phyloP scores from a whole-genome alignment of 2,888 invertebrate genomes.

The Cephus spinipes region DNA sequence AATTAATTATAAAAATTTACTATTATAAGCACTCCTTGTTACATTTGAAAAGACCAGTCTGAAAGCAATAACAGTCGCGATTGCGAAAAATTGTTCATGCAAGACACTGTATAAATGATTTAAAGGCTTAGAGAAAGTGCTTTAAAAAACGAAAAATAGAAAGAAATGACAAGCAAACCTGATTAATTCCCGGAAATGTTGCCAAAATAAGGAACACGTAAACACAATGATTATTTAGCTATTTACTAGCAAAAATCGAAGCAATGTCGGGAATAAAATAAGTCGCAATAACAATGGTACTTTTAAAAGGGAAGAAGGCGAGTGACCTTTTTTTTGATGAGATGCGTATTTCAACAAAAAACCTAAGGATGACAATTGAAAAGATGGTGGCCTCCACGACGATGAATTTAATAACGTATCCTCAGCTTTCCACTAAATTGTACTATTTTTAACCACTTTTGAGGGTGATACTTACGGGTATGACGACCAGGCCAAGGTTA shows the following conservation, averaged over 20 bases:
- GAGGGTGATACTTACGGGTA: conserved; percentile 54
- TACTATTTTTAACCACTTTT: conserved; percentile 59
- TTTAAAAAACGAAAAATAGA: not conserved
- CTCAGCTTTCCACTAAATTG: conserved; percentile 38
- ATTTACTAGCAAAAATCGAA: not conserved
- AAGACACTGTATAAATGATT: not conserved
- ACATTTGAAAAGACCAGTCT: not conserved
- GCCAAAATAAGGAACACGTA: not conserved
- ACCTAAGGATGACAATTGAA: not conserved
- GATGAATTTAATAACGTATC: not conserved
- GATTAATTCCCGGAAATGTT: not conserved
- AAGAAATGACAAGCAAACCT: not conserved
- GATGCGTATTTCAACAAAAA: not conserved
- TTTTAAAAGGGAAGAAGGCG: not conserved
- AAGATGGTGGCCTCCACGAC: not conserved
- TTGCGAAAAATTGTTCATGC: not conserved
- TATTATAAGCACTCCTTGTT: not conserved
- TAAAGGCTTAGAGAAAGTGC: not conserved
- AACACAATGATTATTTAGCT: not conserved
- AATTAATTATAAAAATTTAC: not conserved
- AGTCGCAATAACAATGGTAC: not conserved
- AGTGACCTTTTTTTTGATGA: not conserved
- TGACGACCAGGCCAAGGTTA: conserved; percentile 62
- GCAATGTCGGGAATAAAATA: not conserved
- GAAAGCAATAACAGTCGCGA: not conserved